Base-by-base conservation (phyloP, 2,888 invertebrate genomes). In the Hirtodrosophila histrioides region DNA sequence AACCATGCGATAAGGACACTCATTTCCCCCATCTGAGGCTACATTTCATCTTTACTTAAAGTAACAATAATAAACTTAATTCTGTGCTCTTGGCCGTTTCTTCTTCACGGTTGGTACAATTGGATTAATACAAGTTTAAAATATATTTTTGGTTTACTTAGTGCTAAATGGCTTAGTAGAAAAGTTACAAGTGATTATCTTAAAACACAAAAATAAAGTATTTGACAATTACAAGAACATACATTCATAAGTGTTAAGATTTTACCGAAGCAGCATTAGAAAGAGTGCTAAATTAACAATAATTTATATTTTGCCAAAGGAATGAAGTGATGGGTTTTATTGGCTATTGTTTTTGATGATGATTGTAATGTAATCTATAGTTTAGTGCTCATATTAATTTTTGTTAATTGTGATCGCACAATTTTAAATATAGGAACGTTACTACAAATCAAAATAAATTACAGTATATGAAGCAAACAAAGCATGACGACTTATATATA, bases 1-100 rank as follows among this genome's bases (percentile, higher is more conserved):
- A 75, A 68, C 72, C 58, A 69, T 68, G 69, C 65, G 33, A 63
- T 81, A 85, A 82, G 86, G 86, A 82, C 82, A 82, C 82, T 85
- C 65, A 48, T 60, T 74, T 66, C 62, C n/a, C n/a, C 57, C 40
- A 44, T 23, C 45, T 41, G 54, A 49, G 49, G 43, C 49, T 49
- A 33, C 69, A 43, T 35, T 54, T 12, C 43, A 33, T 31, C 48
- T 51, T 43, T 35, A 45, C 17, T 56, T 48, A 27, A 29, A 27
- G 43, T 31, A 17, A 17, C 17, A 54, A 39, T 49, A 39, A 43
- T 58, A 51, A 46, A 58, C 51, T 36, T 49, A 48, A 44, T 12
- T 36, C 57, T 45, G 33, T 29, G 33, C 62, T 35, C 36, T 40
- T 56, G 50, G 33, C 60, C 33, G 29, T 40, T 45, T 40, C 17